phyloP scores from a whole-genome alignment of 2,113 vertebrate genomes.

The Lanius ludovicianus region DNA sequence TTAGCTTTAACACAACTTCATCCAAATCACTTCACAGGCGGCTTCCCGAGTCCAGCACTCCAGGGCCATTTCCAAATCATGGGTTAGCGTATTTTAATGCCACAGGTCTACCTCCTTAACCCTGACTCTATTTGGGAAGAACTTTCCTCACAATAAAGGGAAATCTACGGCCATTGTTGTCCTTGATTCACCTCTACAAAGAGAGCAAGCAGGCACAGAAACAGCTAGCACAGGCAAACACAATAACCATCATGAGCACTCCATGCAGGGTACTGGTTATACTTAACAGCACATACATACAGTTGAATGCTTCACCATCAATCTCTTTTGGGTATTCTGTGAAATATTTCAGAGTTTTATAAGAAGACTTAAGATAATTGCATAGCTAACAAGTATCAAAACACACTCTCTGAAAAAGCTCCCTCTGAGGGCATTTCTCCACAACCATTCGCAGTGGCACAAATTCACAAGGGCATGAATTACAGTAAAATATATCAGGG shows the following conservation, averaged over 20 bases:
- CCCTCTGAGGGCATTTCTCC: neutral
- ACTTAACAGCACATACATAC: neutral
- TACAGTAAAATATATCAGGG: neutral
- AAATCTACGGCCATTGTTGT: neutral
- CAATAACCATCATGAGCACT: rapidly evolving
- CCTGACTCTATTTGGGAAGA: neutral
- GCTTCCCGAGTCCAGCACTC: neutral
- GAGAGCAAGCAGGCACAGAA: neutral
- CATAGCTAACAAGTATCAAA: neutral
- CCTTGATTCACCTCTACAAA: neutral
- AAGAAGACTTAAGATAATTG: neutral
- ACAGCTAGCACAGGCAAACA: neutral
- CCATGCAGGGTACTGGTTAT: neutral
- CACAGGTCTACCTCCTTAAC: neutral
- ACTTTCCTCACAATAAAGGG: neutral
- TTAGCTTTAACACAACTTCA: neutral
- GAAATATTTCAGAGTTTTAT: neutral
- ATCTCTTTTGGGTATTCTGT: neutral
- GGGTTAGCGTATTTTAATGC: rapidly evolving
- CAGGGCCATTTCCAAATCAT: neutral
- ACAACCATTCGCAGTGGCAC: neutral
- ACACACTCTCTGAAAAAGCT: neutral
- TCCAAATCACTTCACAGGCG: neutral
- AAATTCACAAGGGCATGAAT: neutral
- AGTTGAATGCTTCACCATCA: neutral